Evolutionary conservation across 2,888 invertebrate species (phyloP).

Genomic region (Netelia virgata): DNA sequence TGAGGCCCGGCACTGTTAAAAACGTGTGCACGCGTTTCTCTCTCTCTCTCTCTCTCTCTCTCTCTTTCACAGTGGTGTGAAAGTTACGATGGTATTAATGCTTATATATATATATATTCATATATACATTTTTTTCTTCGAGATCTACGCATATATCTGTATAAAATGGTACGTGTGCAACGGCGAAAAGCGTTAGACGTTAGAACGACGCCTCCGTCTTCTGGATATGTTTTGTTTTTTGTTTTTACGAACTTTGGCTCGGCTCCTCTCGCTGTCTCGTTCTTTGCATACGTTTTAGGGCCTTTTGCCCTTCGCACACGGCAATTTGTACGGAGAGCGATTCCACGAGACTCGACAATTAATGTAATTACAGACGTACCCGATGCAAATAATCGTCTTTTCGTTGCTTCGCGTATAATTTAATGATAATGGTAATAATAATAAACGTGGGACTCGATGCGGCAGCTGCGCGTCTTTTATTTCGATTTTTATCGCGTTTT

Average conservation of each 20-base stretch:
- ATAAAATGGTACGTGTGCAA: neutral
- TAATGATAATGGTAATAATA: conserved; percentile 45
- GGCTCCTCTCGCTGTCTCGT: neutral
- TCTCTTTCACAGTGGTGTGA: conserved; percentile 6
- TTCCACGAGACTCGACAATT: conserved; percentile 73
- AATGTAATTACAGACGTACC: conserved; percentile 76
- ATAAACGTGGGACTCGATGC: conserved; percentile 10
- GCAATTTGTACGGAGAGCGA: conserved; percentile 72
- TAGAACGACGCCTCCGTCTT: conserved; percentile 3
- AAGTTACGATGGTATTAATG: conserved; percentile 23
- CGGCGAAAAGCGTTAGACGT: neutral
- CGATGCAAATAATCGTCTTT: conserved; percentile 74
- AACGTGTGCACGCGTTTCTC: conserved; percentile 57
- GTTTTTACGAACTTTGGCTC: neutral
- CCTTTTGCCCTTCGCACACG: conserved; percentile 41
- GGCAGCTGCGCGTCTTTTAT: conserved; percentile 64
- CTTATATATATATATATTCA: neutral
- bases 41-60: conserved; percentile 21
- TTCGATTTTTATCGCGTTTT: conserved; percentile 42
- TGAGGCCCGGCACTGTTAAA: conserved; percentile 35
- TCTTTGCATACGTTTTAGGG: conserved; percentile 5
- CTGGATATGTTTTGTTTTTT: conserved; percentile 4
- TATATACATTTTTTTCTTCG: neutral
- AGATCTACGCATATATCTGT: too few species aligned
- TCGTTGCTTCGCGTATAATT: conserved; percentile 56